Base-by-base conservation (phyloP, 2,113 vertebrate species). In the Falcunculus frontatus region DNA sequence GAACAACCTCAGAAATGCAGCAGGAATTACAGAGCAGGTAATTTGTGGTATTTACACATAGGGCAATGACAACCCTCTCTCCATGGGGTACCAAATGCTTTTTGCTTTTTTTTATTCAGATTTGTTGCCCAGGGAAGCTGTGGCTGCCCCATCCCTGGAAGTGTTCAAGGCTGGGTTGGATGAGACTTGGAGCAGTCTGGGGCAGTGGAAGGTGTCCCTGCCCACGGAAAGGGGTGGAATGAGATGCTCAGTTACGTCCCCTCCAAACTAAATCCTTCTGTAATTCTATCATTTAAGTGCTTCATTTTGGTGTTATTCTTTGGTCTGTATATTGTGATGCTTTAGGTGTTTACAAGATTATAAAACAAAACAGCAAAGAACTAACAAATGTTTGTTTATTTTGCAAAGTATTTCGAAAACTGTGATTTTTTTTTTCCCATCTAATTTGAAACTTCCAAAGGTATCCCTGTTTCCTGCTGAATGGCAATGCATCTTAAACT, bases 401-500 rank as follows among this genome's bases (percentile, higher is more conserved):
- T 21, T 30, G 46, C 37, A 73, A 76, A 69, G 27, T 53, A 17
- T 32, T 41, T 85, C 62, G 3, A 21, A 64, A 90, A 13, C 3
- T 7, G 2, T 26, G 2, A 15, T 27, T 35, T 8, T 22, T 35
- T 7, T 17, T 55, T 25, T 10, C 11, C 7, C 9, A 2, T 41
- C 23, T 39, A 20, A 44, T 8, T 6, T 39, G 67, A 33, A 11
- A 1, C 26, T 85, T 73, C 30, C 15, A 10, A 41, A 73, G 39
- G 8, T 20, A 27, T 30, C 49, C 1, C 0, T 15, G 69, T 52
- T 80, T 75, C 42, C 39, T 11, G 8, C 5, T 11, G 44, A 72
- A 16, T 0, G 1, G 32, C 25, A 60, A 12, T 3, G 4, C 29
- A 9, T 50, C 42, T 29, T 3, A 22, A 25, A 52, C 44, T 32